Evolutionary conservation across 2,113 vertebrate genomes (phyloP).

Genomic region (Mastomys natalensis): DNA sequence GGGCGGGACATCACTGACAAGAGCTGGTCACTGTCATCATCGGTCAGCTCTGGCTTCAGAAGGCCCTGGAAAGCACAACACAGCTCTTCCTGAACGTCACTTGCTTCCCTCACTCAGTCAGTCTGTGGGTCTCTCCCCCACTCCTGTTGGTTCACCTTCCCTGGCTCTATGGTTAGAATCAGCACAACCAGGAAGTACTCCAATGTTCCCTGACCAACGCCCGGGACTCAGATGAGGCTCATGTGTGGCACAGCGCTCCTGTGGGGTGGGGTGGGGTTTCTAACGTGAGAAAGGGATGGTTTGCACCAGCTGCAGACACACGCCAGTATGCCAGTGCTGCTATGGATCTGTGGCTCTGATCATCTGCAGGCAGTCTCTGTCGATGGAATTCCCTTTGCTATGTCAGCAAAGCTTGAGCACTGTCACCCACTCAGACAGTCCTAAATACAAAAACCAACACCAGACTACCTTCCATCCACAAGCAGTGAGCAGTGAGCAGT

Average conservation of each 20-base stretch:
- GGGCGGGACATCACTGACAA: conserved; percentile 1
- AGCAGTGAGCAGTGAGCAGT: too few species aligned
- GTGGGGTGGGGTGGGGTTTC: not conserved
- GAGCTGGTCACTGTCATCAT: not conserved
- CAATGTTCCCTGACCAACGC: not conserved
- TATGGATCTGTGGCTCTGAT: not conserved
- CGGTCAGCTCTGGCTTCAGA: not conserved
- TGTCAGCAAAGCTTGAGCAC: not conserved
- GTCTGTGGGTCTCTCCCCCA: not conserved
- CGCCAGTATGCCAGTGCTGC: not conserved
- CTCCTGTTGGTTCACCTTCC: conserved; percentile 30
- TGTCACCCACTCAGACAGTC: not conserved
- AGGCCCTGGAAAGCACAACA: conserved; percentile 85
- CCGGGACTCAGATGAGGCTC: not conserved
- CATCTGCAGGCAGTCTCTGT: not conserved
- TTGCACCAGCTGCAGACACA: not conserved
- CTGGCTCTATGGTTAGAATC: not conserved
- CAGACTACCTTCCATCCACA: not conserved
- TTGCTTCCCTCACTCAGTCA: conserved; percentile 42
- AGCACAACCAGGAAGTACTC: not conserved
- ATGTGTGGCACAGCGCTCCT: rapidly evolving
- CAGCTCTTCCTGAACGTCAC: conserved; percentile 82
- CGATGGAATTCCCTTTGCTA: not conserved
- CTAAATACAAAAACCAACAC: not conserved
- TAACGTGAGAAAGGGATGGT: not conserved